phyloP scores from a whole-genome alignment of 2,113 vertebrate species.

The Trichechus manatus region DNA sequence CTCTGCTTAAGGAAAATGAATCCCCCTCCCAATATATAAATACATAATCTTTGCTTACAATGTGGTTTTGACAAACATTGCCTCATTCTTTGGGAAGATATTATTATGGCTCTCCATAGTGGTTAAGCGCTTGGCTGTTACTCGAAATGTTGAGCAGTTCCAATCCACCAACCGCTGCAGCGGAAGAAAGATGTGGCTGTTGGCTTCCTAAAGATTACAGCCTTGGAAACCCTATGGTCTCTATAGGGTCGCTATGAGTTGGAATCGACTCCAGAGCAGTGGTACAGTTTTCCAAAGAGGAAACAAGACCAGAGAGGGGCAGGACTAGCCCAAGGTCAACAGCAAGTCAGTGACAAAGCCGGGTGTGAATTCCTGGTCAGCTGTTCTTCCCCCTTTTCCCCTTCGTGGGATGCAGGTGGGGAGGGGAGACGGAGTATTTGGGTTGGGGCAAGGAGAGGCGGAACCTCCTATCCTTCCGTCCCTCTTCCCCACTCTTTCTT shows the following conservation, averaged over 20 bases:
- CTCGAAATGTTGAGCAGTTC: no score
- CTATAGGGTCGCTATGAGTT: no score
- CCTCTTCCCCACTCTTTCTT: not conserved
- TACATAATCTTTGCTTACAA: accelerated
- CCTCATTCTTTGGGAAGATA: not conserved
- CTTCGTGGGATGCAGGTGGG: not conserved
- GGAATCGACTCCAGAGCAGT: no score
- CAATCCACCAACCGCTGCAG: no score
- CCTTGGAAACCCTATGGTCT: no score
- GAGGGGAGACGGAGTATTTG: no score
- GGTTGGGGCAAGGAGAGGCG: accelerated
- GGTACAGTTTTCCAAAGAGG: not conserved
- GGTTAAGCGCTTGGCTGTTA: no score
- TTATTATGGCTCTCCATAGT: accelerated
- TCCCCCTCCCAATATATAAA: accelerated
- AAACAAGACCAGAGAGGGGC: not conserved
- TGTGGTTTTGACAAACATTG: not conserved
- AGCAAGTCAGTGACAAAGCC: not conserved
- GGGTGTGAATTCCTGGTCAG: not conserved
- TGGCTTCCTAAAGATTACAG: no score
- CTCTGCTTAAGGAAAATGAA: not conserved
- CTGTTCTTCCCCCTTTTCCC: accelerated
- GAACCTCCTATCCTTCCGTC: accelerated
- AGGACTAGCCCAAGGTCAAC: not conserved
- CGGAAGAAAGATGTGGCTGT: no score